These are phyloP conservation scores for Caerostris extrusa DNA, from an alignment of 1,140 invertebrate species.

Conservation along the genomic window DNA sequence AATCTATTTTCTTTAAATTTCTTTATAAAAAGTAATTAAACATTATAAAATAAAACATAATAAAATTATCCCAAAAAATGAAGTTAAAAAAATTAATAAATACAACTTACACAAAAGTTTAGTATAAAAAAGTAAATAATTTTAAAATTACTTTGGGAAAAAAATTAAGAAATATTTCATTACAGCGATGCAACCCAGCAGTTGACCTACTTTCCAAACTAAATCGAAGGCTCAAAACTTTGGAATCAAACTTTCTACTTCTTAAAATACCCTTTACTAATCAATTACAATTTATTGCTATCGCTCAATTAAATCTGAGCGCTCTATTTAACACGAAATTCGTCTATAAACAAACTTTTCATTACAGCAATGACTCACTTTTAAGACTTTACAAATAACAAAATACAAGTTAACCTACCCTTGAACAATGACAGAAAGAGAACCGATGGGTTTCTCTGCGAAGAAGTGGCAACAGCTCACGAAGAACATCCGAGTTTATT, in stretches of 20 bases:
- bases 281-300: not conserved
- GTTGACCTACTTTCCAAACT: constrained; percentile 2
- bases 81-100: no score
- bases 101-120: no score
- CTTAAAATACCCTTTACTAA: not conserved
- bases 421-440: constrained; percentile 72
- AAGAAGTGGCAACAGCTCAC: constrained; percentile 63
- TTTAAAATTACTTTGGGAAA: no score
- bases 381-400: constrained; percentile 53
- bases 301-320: not conserved
- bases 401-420: constrained; percentile 66
- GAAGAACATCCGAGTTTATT: constrained; percentile 70
- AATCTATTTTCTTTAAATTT: no score
- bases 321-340: not conserved
- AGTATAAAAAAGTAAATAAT: no score
- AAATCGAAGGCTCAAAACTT: not conserved
- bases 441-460: constrained; percentile 58
- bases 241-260: not conserved
- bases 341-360: constrained; percentile 22
- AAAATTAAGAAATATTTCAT: not conserved
- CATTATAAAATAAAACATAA: no score
- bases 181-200: not conserved
- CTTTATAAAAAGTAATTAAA: no score
- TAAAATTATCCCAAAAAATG: no score
- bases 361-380: constrained; percentile 50